These are phyloP conservation scores for Branchipolynoe longqiensis DNA, from an alignment of 2,888 invertebrate species.

Conservation along the genomic window DNA sequence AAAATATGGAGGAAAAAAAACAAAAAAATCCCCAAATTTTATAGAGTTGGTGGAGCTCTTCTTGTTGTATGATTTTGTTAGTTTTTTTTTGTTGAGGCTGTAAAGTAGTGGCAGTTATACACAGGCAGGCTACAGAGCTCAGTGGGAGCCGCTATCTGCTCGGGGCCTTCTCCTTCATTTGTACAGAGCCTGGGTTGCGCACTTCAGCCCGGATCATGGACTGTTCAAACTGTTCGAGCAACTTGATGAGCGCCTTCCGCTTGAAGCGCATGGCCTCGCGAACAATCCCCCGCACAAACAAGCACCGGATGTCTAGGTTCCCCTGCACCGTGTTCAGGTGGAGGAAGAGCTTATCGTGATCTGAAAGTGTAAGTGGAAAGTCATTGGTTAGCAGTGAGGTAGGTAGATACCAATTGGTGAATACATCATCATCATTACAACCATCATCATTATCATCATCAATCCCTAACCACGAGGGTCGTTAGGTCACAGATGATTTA, in stretches of 20 bases:
- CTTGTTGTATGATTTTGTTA: neutral
- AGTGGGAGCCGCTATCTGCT: neutral
- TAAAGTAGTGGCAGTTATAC: neutral
- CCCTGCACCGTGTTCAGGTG: slow-evolving; percentile 76
- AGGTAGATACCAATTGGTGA: too few species aligned
- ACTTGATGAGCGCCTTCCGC: slow-evolving; percentile 59
- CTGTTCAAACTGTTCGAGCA: slow-evolving; percentile 64
- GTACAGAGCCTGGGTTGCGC: neutral
- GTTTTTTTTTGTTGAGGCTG: neutral
- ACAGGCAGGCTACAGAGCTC: neutral
- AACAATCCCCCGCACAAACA: slow-evolving; percentile 76
- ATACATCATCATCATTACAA: too few species aligned
- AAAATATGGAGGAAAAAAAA: neutral
- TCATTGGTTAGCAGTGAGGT: neutral
- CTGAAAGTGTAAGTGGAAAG: slow-evolving; percentile 36
- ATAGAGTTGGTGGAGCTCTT: slow-evolving; percentile 7
- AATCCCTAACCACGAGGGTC: too few species aligned
- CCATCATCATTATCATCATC: too few species aligned
- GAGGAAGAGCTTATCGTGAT: slow-evolving; percentile 74
- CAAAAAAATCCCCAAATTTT: slow-evolving; percentile 26
- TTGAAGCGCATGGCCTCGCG: slow-evolving; percentile 78
- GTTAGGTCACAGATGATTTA: too few species aligned
- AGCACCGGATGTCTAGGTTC: slow-evolving; percentile 71
- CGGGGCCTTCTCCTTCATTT: slow-evolving; percentile 23
- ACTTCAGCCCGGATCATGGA: slow-evolving; percentile 54